These are phyloP conservation scores for Neolamprologus modestus DNA, from an alignment of 2,113 vertebrate genomes.

Conservation along the genomic window DNA sequence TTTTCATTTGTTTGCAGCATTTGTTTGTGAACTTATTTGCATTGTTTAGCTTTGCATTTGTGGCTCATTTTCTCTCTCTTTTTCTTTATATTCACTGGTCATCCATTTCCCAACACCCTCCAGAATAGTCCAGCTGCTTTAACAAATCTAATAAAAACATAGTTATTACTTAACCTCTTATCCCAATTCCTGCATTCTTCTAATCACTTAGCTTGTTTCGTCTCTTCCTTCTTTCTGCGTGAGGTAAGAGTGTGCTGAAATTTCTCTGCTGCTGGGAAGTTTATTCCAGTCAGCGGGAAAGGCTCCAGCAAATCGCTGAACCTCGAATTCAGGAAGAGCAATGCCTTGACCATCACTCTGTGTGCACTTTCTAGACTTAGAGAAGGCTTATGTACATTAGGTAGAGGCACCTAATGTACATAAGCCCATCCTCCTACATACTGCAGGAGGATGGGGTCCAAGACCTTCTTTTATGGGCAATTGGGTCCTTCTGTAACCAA, in stretches of 20 bases:
- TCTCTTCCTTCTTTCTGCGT: background rate
- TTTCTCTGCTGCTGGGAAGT: background rate
- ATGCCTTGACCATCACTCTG: background rate
- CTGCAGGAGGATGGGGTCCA: background rate
- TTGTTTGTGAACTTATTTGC: background rate
- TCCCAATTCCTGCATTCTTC: background rate
- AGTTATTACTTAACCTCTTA: background rate
- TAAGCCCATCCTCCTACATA: no score
- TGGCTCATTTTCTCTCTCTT: fast-evolving
- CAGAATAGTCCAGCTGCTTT: background rate
- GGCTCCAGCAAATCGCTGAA: background rate
- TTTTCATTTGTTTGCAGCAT: background rate
- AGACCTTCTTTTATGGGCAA: fast-evolving
- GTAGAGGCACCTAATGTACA: background rate
- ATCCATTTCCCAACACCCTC: background rate
- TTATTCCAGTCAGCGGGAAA: background rate
- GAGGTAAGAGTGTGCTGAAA: background rate
- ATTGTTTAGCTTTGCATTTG: background rate
- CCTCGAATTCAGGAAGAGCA: background rate
- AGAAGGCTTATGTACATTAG: background rate
- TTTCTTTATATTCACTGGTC: background rate
- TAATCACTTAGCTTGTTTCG: fast-evolving
- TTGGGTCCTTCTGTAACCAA: background rate
- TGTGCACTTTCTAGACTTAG: background rate
- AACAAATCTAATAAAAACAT: background rate